phyloP scores from a whole-genome alignment of 2,113 vertebrate genomes.

The Xiphophorus maculatus region DNA sequence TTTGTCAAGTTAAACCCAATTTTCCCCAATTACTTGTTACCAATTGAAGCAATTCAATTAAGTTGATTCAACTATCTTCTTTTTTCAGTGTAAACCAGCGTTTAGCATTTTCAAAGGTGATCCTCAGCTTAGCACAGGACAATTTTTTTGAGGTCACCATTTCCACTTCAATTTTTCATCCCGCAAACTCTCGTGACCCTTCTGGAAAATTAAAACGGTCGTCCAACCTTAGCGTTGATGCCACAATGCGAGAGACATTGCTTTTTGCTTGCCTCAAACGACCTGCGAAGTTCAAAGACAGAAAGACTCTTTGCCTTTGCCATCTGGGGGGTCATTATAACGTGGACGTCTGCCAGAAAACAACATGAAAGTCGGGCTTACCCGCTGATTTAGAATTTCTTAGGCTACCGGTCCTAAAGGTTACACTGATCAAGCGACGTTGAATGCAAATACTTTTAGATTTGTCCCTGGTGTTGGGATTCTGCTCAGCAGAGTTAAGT shows the following conservation, averaged over 20 bases:
- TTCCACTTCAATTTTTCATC: too few relatives aligned
- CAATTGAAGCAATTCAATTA: too few relatives aligned
- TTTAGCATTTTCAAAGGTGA: too few relatives aligned
- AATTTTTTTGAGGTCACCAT: too few relatives aligned
- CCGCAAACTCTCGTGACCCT: too few relatives aligned
- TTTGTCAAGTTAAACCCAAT: too few relatives aligned
- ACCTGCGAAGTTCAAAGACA: neutral
- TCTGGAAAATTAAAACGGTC: too few relatives aligned
- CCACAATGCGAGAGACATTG: neutral
- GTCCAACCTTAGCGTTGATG: too few relatives aligned
- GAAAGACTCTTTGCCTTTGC: neutral
- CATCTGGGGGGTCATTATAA: neutral
- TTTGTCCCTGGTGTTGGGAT: neutral
- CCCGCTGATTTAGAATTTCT: neutral
- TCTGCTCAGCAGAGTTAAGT: neutral
- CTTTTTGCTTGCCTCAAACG: neutral
- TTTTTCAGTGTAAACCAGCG: too few relatives aligned
- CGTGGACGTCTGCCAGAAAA: neutral
- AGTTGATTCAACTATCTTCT: too few relatives aligned
- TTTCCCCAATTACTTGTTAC: too few relatives aligned
- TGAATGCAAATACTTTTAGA: neutral
- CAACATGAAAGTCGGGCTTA: neutral
- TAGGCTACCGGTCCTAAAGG: neutral
- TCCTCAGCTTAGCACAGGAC: too few relatives aligned
- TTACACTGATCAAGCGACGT: neutral